Evolutionary conservation across 1,140 invertebrate species (phyloP).

Genomic region (Cyclina sinensis): DNA sequence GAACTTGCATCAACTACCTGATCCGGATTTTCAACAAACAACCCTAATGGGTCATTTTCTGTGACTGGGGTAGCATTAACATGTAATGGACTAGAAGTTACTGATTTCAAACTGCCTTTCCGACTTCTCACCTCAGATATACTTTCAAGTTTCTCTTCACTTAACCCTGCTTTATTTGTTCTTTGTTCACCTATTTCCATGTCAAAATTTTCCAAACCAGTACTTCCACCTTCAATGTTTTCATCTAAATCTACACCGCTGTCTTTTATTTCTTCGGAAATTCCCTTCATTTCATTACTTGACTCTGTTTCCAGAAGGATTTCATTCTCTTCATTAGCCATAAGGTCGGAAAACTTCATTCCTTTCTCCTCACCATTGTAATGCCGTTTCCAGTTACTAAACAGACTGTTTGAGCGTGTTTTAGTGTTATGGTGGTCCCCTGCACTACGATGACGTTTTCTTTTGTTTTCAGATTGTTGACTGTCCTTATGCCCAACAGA

Average conservation of each 20-base stretch:
- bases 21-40: constrained; percentile 87
- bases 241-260: constrained; percentile 79
- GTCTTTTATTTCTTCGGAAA: constrained; percentile 75
- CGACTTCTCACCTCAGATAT: constrained; percentile 52
- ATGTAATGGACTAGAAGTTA: constrained; percentile 71
- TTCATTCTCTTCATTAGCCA: constrained; percentile 66
- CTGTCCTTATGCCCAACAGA: not conserved
- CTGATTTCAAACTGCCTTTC: constrained; percentile 49
- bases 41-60: constrained; percentile 96
- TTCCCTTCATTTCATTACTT: constrained; percentile 48
- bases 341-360: constrained; percentile 73
- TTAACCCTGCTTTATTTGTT: not conserved
- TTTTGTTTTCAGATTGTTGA: constrained; percentile 60
- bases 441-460: constrained; percentile 84
- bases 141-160: constrained; percentile 17
- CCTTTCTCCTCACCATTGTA: constrained; percentile 72
- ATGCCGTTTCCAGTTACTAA: constrained; percentile 77
- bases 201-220: not conserved
- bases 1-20: not conserved
- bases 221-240: constrained; percentile 24
- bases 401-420: constrained; percentile 77
- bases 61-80: constrained; percentile 92
- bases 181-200: not conserved
- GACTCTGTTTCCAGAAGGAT: constrained; percentile 55
- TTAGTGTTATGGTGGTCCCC: constrained; percentile 77